These are phyloP conservation scores for Colaptes auratus DNA, from an alignment of 2,113 vertebrate species.

Conservation along the genomic window DNA sequence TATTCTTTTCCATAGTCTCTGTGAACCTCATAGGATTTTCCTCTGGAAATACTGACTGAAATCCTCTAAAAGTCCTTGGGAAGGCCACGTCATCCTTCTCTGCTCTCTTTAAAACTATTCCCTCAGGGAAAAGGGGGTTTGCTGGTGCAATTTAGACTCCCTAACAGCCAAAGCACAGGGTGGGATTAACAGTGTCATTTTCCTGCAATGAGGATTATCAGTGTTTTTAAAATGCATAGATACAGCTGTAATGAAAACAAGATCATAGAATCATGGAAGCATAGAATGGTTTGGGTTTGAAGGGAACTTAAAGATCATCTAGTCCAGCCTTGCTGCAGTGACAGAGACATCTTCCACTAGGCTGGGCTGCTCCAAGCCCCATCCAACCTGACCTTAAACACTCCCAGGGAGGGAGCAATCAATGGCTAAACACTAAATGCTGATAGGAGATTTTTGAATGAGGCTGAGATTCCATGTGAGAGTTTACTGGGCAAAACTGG, in stretches of 20 bases:
- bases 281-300: neutral
- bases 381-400: neutral
- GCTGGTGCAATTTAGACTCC: neutral
- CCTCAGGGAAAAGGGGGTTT: neutral
- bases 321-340: neutral
- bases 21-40: neutral
- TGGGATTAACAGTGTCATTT: fast-evolving
- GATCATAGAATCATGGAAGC: neutral
- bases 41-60: neutral
- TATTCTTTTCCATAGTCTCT: neutral
- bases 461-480: fast-evolving
- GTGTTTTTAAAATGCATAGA: neutral
- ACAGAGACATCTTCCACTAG: neutral
- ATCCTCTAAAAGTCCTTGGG: neutral
- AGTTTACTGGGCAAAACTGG: neutral
- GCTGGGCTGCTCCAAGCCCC: neutral
- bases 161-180: neutral
- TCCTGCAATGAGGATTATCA: neutral
- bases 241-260: neutral
- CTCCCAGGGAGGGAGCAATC: neutral
- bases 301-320: neutral
- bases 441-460: neutral
- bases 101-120: neutral
- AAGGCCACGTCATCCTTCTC: neutral
- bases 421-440: neutral